These are phyloP conservation scores for Sanderia malayensis DNA, from an alignment of 30 jellyfish, hydroid and myxozoan species.

Conservation along the genomic window DNA sequence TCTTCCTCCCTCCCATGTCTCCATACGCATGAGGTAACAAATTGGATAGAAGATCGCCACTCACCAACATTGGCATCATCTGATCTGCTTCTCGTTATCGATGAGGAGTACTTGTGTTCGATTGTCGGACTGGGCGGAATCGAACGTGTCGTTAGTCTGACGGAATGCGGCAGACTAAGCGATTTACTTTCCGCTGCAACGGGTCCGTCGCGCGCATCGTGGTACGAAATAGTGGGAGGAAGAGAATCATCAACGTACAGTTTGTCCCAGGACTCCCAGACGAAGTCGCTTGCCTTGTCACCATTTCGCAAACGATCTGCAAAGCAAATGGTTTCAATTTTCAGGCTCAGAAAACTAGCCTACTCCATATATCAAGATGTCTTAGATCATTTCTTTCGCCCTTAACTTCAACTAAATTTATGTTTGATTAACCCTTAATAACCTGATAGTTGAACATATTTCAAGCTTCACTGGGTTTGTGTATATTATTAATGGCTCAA, in stretches of 20 bases:
- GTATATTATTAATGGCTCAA: too few species aligned
- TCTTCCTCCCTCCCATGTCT: too few species aligned
- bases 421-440: too few species aligned
- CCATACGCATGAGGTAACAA: too few species aligned
- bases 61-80: conserved; percentile 93
- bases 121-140: conserved; percentile 89
- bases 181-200: conserved; percentile 10
- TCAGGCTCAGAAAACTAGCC: too few species aligned
- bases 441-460: too few species aligned
- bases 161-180: conserved; percentile 41
- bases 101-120: conserved; percentile 23
- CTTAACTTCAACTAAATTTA: too few species aligned
- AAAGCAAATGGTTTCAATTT: too few species aligned
- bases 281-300: conserved; percentile 72
- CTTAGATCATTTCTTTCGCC: too few species aligned
- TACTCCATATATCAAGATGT: too few species aligned
- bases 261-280: conserved; percentile 78
- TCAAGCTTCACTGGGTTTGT: too few species aligned
- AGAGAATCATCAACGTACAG: conserved; percentile 10
- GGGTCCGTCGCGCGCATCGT: conserved; percentile 20
- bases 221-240: conserved; percentile 2
- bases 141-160: conserved; percentile 49
- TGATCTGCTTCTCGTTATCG: conserved; percentile 78
- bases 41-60: conserved; percentile 8
- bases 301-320: conserved; percentile 75